Conservation (phyloP, 92 coral and sea anemone species). For the Siderastrea radians region DNA sequence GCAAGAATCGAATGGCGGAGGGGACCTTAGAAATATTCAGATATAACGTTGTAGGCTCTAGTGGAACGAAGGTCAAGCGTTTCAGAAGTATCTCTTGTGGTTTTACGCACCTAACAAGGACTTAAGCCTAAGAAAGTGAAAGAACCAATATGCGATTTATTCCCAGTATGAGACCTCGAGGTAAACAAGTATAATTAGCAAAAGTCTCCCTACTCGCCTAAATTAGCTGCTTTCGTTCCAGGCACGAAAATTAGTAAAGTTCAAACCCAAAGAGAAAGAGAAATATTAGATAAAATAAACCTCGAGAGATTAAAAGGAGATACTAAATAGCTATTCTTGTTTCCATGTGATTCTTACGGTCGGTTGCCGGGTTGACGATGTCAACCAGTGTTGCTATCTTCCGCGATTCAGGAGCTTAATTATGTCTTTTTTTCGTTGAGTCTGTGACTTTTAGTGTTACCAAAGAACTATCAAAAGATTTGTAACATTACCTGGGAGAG, state of each 20-base stretch:
- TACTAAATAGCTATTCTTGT: not conserved
- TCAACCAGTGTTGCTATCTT: too few species aligned
- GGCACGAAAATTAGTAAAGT: not conserved
- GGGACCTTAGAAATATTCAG: not conserved
- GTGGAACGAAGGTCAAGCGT: not conserved
- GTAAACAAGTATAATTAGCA: not conserved
- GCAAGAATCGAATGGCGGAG: not conserved
- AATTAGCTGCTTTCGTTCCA: not conserved
- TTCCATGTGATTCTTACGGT: not conserved
- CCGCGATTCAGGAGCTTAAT: too few species aligned
- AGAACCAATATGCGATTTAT: not conserved
- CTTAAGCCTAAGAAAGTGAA: not conserved
- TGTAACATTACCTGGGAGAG: too few species aligned
- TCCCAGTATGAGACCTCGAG: not conserved
- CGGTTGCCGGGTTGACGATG: not conserved
- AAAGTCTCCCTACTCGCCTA: not conserved
- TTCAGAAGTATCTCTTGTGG: not conserved
- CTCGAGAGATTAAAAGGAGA: not conserved
- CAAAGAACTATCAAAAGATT: too few species aligned
- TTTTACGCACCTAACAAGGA: not conserved
- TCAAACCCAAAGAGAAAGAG: not conserved
- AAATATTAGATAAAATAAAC: not conserved
- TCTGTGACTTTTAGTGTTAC: too few species aligned
- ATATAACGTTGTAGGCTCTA: not conserved
- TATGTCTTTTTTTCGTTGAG: too few species aligned